A percentile compares a stretch with the other conserved stretches of the same genome.
Evolutionary conservation across 2,888 invertebrate genomes (phyloP).

Genomic region (Epiblema foenella): DNA sequence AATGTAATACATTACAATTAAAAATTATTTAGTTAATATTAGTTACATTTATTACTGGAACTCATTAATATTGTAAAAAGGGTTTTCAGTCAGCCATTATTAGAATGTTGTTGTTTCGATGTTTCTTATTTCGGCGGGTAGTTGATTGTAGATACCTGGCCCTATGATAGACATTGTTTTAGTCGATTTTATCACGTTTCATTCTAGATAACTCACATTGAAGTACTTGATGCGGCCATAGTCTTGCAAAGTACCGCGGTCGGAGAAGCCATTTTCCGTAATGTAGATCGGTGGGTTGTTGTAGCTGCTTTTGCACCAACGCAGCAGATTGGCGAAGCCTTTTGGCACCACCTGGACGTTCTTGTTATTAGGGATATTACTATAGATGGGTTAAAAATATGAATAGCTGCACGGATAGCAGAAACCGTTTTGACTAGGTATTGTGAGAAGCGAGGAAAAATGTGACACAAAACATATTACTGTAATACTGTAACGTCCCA

Average conservation of each 20-base stretch:
- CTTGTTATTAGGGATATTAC: background rate
- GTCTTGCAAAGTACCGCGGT: constrained; percentile 76
- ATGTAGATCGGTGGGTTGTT: constrained; percentile 84
- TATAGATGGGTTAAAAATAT: background rate
- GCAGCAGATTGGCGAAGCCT: constrained; percentile 85
- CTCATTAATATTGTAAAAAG: no score
- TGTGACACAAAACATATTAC: no score
- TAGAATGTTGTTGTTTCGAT: no score
- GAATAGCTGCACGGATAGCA: background rate
- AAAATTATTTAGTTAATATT: no score
- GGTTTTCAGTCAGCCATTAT: no score
- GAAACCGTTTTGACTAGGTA: background rate
- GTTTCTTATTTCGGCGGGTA: no score
- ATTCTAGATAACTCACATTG: constrained; percentile 65
- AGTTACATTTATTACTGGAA: no score
- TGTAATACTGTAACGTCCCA: background rate
- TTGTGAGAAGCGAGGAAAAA: background rate
- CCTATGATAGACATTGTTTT: no score
- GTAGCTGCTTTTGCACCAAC: constrained; percentile 85
- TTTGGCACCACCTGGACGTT: constrained; percentile 80
- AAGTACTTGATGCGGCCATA: constrained; percentile 81
- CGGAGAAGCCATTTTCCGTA: constrained; percentile 86
- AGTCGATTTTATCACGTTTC: no score
- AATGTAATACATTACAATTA: no score
- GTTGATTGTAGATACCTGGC: no score